Evolutionary conservation across 2,888 invertebrate species (phyloP), one percentile per base, ranked within the genome.

Genomic region (Nomada fabriciana): DNA sequence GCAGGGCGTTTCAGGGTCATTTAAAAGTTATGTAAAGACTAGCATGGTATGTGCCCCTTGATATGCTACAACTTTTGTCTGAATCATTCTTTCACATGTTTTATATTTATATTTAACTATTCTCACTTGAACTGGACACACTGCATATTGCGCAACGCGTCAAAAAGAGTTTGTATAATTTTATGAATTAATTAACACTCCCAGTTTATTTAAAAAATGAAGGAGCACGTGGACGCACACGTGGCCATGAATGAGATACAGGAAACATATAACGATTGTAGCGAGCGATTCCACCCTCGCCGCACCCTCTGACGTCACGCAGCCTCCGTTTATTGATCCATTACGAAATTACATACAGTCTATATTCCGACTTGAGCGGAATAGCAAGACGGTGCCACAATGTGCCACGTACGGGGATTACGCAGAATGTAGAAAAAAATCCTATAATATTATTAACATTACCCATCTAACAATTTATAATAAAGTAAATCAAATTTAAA

Each of bases 291-390:
- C 87, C 84, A 84, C 86, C 87, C 88, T 90, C 88, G 89, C 89
- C 91, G 90, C 92, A 90, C 91, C 92, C 91, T 90, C 86, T 91
- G 90, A 92, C 92, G 92, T 92, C 91, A 92, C 87, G 74, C 91
- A 92, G 89, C 90, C 90, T 91, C 91, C 91, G 79, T 84, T 91
- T 93, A 93, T 93, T 92, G 93, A 93, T 93, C 93, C 90, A 88
- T 89, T 87, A 89, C 82, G 69, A 90, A 91, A 90, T 89, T 90
- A 86, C 84, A 82, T 90, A 86, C 84, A 82, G 87, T 85, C 88
- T 88, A 88, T 87, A 86, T 82, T 86, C 82, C 65, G 60, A 75
- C 80, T 80, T 69, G 70, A 75, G 53, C 50, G 59, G 63, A 85
- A 78, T 71, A 15, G 25, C 64, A 82, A 76, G 78, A 80, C 80